Evolutionary conservation across 2,888 invertebrate genomes (phyloP).

Genomic region (Euproctis similis): DNA sequence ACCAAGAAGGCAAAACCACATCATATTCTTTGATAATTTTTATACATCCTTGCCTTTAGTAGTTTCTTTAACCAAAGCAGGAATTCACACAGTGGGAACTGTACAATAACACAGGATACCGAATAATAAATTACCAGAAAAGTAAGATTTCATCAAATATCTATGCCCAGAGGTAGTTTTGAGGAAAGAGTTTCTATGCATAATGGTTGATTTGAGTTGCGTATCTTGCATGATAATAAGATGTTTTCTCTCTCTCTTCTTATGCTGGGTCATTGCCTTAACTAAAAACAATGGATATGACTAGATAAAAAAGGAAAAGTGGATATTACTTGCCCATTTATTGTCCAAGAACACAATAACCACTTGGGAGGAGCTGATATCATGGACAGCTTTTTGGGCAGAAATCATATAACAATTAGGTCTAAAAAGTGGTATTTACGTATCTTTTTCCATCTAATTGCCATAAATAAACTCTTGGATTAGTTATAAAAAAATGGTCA

Average conservation of each 20-base stretch:
- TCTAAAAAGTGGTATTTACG: constrained; percentile 26
- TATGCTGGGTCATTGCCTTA: constrained; percentile 32
- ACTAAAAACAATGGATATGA: constrained; percentile 10
- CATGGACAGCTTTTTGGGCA: too few relatives aligned
- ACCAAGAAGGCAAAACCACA: constrained; percentile 27
- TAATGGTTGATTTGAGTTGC: constrained; percentile 30
- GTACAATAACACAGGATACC: constrained; percentile 23
- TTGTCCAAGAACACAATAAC: too few relatives aligned
- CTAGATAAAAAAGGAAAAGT: too few relatives aligned
- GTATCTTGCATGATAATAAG: constrained; percentile 36
- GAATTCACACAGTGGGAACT: constrained; percentile 27
- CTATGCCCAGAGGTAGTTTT: constrained; percentile 34
- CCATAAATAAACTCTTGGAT: not conserved
- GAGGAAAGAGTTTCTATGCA: constrained; percentile 32
- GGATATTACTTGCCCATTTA: too few relatives aligned
- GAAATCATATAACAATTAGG: constrained; percentile 28
- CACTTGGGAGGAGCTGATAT: too few relatives aligned
- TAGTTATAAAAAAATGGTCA: not conserved
- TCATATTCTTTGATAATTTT: too few relatives aligned
- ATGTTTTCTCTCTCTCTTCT: constrained; percentile 30
- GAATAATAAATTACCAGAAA: constrained; percentile 18
- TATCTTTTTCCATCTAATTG: not conserved
- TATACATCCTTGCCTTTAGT: constrained; percentile 25
- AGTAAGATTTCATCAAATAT: too few relatives aligned
- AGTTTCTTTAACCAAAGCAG: constrained; percentile 24